Base-by-base conservation (phyloP, 1,140 invertebrate genomes). In the Macrocentrus cingulum region DNA sequence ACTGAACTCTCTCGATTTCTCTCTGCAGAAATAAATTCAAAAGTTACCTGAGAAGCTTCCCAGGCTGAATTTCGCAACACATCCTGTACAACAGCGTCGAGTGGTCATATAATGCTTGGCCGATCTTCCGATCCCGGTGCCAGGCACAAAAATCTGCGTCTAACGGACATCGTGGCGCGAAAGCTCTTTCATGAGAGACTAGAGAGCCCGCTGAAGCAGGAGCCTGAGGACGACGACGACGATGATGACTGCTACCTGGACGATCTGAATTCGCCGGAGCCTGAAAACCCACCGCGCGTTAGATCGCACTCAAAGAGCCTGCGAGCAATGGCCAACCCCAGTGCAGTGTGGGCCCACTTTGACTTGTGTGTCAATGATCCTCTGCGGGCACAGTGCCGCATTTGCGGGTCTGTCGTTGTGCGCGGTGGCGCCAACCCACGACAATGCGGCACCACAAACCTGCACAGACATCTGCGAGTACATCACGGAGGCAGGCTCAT, bases 261-360 rank as follows among this genome's bases (percentile, higher is more conserved):
- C 59, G 68, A 74, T 5, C 67, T 39, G 29, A 56, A 49, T 15
- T 48, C 58, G 18, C 50, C 44, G 25, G 42, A 58, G n/a, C 32
- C 37, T 15, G 36, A 53, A 48, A 56, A 61, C 13, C 37, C 64
- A 1, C 59, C 66, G 36, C 64, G 76, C 11, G 77, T 78, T n/a
- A 66, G 75, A 15, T 79, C 78, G 1, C 78, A 80, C 23, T 65
- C 78, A 13, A 65, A 76, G 2, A 79, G 76, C 54, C 59, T 79
- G 1, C 60, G 76, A 16, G 77, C 76, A 2, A 80, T 79, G 75
- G 76, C 79, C 0, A 79, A 79, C 50, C 76, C 79, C 0, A 80
- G 77, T 62, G 77, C 77, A 6, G 79, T 80, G 15, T 80, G 79
- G 79, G 76, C 76, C 0, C 77, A 80, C 42, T 80, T 80, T 46